Conservation (phyloP, 2,113 vertebrate species). For the Leucopsar rothschildi region DNA sequence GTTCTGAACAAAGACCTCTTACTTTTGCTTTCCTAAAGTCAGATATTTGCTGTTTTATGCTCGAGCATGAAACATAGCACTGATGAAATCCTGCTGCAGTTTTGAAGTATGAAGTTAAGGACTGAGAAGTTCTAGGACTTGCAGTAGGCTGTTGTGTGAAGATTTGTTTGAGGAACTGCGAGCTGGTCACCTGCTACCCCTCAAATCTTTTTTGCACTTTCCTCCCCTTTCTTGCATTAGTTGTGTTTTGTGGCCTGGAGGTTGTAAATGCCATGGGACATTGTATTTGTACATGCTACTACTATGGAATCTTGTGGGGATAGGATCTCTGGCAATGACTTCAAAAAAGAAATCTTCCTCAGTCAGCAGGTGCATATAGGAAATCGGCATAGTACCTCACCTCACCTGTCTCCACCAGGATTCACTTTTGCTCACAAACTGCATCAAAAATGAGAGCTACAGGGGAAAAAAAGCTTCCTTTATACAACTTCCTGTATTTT, state of each 20-base stretch:
- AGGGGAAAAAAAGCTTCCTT: background rate
- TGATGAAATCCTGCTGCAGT: background rate
- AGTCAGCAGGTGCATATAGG: background rate
- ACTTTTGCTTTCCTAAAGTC: background rate
- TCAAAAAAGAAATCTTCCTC: background rate
- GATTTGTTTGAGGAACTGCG: background rate
- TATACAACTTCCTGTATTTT: background rate
- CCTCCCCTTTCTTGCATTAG: background rate
- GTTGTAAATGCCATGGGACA: accelerated
- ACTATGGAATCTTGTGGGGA: background rate
- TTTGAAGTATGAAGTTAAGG: background rate
- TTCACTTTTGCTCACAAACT: background rate
- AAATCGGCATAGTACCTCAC: background rate
- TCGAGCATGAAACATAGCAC: background rate
- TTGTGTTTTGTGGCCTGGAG: background rate
- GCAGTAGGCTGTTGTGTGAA: background rate
- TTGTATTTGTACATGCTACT: background rate
- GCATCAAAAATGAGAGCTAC: background rate
- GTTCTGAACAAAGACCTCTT: background rate
- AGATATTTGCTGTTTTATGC: background rate
- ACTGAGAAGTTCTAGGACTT: background rate
- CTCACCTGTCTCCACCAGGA: background rate
- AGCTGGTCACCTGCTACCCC: background rate
- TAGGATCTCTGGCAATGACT: background rate
- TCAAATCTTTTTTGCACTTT: background rate